Base-by-base conservation (phyloP, 2,888 invertebrate species). In the Aphodius granarius region DNA sequence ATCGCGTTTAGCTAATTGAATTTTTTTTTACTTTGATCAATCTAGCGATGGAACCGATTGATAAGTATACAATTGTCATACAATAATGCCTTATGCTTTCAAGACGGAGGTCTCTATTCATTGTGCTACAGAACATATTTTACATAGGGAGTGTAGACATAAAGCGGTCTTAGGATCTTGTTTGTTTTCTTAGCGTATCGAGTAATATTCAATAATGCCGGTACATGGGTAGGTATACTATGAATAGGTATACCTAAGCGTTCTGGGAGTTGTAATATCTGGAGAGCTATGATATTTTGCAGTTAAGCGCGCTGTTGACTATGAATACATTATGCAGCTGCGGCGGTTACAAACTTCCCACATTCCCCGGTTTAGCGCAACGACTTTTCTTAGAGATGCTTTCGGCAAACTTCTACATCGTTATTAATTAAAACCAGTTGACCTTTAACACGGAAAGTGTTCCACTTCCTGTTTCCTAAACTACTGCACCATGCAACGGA, bases 391-490 rank as follows among this genome's bases (percentile, higher is more conserved):
- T 43, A 43, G 43, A 43, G 43, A 6, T 43, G 43, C 43, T 43
- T 43, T 43, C 43, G 43, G 43, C 43, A 43, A 43, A 43, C 43
- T 43, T 43, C 43, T 43, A 6, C 43, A 43, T 43, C 43, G 68
- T 68, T 68, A 68, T 68, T 68, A 68, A 68, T 68, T 68, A 68
- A 68, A 68, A 21, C 68, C 68, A 22, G 22, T 20, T 68, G 68
- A 68, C 68, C 68, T 68, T 22, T 68, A 68, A 68, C 68, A 68
- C 68, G 68, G 68, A 22, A 68, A 68, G 22, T 22, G 68, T 20
- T 68, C 68, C 20, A 43, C 2, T 43, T 43, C 43, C 43, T 43
- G 43, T 13, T n/a, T n/a, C 43, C 43, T 43, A 43, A 43, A 43
- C 43, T 13, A 13, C 1, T 43, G 43, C 43, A 43, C 43, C 43